Evolutionary conservation across 2,113 vertebrate species (phyloP), one percentile per base, ranked within the genome.

Genomic region (Corvus cornix): DNA sequence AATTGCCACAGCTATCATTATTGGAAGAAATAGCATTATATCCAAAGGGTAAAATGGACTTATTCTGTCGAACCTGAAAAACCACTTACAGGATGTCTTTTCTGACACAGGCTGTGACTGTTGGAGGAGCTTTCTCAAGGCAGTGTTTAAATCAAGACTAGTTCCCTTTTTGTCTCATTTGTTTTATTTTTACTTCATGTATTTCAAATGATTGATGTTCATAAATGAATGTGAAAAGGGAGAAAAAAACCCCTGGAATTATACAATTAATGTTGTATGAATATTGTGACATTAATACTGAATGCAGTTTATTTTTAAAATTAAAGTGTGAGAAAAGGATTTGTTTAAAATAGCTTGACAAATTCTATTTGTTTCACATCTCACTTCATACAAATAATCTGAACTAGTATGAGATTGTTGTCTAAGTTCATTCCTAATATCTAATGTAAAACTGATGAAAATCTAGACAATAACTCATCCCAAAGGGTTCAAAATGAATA

Each of bases 21-120:
- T 66, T 84, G 90, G 75, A 84, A 96, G 79, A 96, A 96, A 93
- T 75, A 86, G 49, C 73, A 72, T 95, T 92, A 77, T 93, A 90
- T 63, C 69, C 81, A 84, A 93, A 95, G 91, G 84, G 66, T 94
- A 52, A 93, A 95, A 92, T 91, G n/a, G 79, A 86, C 87, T 93
- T 92, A 41, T 3, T 93, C 84, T 58, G 58, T 85, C 90, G 86
- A 88, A 80, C 79, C 68, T 67, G 68, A 52, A 76, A 93, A 96
- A 93, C 33, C 72, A 88, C 82, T 95, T 84, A 74, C 30, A 84
- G 90, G 55, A 39, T 81, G 10, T 68, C 49, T 92, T 94, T 96
- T 90, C 59, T 94, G 68, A 52, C 75, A 44, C 10, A 33, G 48
- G 20, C 18, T 69, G n/a, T 49, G 67, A 16, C 39, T 90, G 41